Conservation (phyloP, 2,797 vertebrate species). For the Tiaroga cobitis region DNA sequence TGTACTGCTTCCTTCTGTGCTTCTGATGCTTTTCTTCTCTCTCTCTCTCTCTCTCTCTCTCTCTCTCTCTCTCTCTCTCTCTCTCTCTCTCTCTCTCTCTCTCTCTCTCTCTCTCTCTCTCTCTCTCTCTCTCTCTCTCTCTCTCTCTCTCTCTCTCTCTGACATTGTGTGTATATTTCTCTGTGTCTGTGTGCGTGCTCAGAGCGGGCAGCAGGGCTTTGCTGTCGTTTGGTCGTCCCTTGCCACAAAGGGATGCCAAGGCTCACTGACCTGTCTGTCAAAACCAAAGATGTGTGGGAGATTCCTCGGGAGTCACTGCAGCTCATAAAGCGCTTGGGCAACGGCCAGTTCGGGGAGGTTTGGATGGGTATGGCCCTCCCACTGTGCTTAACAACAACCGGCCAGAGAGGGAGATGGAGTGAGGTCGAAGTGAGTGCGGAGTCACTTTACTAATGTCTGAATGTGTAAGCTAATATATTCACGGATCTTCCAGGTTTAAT, state of each 20-base stretch:
- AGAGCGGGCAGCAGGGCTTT: constrained; percentile 97
- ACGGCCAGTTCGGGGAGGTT: constrained; percentile 99
- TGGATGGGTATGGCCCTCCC: constrained; percentile 95
- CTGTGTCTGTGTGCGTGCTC: constrained; percentile 62
- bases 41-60: constrained; percentile 41
- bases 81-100: constrained; percentile 35
- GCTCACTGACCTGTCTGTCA: constrained; percentile 97
- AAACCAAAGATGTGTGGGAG: constrained; percentile 99
- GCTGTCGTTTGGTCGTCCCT: constrained; percentile 96
- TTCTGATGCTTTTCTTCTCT: constrained; percentile 23
- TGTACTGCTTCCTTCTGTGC: constrained; percentile 14
- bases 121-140: constrained; percentile 35
- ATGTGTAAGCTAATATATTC: background rate
- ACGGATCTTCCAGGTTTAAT: background rate
- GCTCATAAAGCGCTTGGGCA: constrained; percentile 97
- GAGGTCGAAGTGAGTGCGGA: constrained; percentile 60
- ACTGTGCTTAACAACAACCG: constrained; percentile 66
- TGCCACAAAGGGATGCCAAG: constrained; percentile 98
- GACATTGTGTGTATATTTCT: constrained; percentile 20
- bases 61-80: constrained; percentile 35
- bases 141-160: constrained; percentile 37
- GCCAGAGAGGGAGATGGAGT: constrained; percentile 77
- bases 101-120: constrained; percentile 35
- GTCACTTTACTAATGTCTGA: constrained; percentile 15
- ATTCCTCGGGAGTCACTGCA: constrained; percentile 95